phyloP scores from a whole-genome alignment of 2,113 vertebrate species.

The Cygnus buccinator region DNA sequence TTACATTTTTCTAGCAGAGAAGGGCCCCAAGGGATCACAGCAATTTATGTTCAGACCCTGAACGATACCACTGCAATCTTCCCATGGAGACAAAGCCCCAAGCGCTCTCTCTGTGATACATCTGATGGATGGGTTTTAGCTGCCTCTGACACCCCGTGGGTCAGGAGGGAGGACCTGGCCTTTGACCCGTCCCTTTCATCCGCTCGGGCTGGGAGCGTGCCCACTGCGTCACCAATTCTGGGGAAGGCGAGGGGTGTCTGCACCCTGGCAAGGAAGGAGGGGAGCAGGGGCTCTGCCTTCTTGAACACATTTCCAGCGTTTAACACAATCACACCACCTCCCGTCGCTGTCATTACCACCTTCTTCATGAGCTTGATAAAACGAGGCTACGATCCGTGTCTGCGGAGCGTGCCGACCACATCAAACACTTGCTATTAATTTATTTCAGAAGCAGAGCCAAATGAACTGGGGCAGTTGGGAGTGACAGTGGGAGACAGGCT shows the following conservation, averaged over 20 bases:
- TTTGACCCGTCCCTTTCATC: slow-evolving; percentile 12
- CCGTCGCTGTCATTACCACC: neutral
- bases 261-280: neutral
- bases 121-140: slow-evolving; percentile 34
- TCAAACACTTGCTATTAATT: neutral
- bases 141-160: neutral
- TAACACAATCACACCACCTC: neutral
- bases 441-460: neutral
- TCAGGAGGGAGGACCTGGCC: slow-evolving; percentile 30
- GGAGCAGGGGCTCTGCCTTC: neutral
- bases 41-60: slow-evolving; percentile 53
- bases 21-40: slow-evolving; percentile 37
- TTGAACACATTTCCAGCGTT: neutral
- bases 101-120: neutral
- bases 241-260: rapidly evolving
- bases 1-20: slow-evolving; percentile 20
- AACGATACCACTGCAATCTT: neutral
- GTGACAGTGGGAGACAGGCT: neutral
- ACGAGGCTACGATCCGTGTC: neutral
- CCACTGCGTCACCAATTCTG: neutral
- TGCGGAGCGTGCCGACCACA: neutral
- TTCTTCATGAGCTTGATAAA: neutral
- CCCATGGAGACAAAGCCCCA: slow-evolving; percentile 34
- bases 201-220: slow-evolving; percentile 23
- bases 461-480: neutral